Evolutionary conservation across 1,140 invertebrate genomes (phyloP), one percentile per base, ranked within the genome.

Genomic region (Ooceraea biroi): DNA sequence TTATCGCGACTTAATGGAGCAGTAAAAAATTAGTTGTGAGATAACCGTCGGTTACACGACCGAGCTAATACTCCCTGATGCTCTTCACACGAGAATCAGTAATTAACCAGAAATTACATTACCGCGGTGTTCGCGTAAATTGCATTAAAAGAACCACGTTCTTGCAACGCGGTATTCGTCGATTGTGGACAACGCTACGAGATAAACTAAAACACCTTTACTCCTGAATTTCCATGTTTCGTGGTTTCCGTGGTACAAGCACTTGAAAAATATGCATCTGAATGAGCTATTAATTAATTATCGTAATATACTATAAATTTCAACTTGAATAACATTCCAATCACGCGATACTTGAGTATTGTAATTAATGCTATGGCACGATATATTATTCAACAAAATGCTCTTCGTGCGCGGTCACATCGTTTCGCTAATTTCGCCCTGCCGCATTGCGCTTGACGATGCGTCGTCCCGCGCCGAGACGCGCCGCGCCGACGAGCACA

Each of bases 351-450:
- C 36, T 7, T 36, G 36, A n/a, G n/a, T n/a, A n/a, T n/a, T n/a
- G n/a, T n/a, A n/a, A n/a, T n/a, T n/a, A n/a, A n/a, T n/a, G n/a
- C n/a, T n/a, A n/a, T n/a, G n/a, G n/a, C n/a, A n/a, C n/a, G n/a
- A n/a, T n/a, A n/a, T n/a, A n/a, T n/a, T n/a, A n/a, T n/a, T n/a
- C n/a, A n/a, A n/a, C n/a, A n/a, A n/a, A n/a, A n/a, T n/a, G n/a
- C n/a, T n/a, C n/a, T n/a, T n/a, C n/a, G n/a, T n/a, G n/a, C n/a
- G n/a, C n/a, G n/a, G n/a, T n/a, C n/a, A 76, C 44, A 58, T 44
- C 22, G 58, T 50, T 61, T 76, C 44, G 73, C 50, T 76, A 76
- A 76, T 76, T 63, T 50, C 58, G 65, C 65, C 27, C 25, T n/a
- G 58, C 60, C 58, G 73, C 72, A 63, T 25, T 48, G 41, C 72